Evolutionary conservation across 1,140 invertebrate species (phyloP).

Genomic region (Drosophila serrata): DNA sequence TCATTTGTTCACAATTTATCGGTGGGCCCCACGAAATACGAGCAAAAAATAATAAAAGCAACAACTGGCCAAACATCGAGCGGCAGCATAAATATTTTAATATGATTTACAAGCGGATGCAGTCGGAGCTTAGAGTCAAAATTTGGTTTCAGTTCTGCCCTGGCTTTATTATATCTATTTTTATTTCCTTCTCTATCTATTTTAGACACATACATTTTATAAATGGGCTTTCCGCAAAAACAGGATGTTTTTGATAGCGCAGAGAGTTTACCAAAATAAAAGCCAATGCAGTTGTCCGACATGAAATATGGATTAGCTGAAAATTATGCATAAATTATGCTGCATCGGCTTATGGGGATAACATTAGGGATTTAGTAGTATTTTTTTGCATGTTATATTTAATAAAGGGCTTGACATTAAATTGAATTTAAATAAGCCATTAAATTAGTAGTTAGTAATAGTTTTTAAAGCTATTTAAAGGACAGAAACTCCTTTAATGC

Average conservation of each 20-base stretch:
- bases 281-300: conserved; percentile 43
- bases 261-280: conserved; percentile 13
- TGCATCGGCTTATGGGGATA: conserved; percentile 20
- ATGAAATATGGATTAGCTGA: conserved; percentile 53
- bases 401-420: not conserved
- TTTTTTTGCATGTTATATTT: conserved; percentile 10
- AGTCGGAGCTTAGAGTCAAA: conserved; percentile 59
- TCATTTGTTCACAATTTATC: conserved; percentile 71
- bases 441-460: not conserved
- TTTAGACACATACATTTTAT: conserved; percentile 48
- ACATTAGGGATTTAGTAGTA: conserved; percentile 21
- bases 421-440: not conserved
- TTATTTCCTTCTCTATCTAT: conserved; percentile 28
- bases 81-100: conserved; percentile 74
- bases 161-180: not conserved
- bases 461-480: not conserved
- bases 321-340: conserved; percentile 54
- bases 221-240: conserved; percentile 59
- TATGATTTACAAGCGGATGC: conserved; percentile 82
- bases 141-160: conserved; percentile 29
- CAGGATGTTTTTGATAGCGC: conserved; percentile 60
- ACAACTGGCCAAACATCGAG: conserved; percentile 24
- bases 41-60: conserved; percentile 43
- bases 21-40: conserved; percentile 26
- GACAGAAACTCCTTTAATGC: too few species aligned